Conservation (phyloP, 2,888 invertebrate species). For the Fissipunctia ypsillon region DNA sequence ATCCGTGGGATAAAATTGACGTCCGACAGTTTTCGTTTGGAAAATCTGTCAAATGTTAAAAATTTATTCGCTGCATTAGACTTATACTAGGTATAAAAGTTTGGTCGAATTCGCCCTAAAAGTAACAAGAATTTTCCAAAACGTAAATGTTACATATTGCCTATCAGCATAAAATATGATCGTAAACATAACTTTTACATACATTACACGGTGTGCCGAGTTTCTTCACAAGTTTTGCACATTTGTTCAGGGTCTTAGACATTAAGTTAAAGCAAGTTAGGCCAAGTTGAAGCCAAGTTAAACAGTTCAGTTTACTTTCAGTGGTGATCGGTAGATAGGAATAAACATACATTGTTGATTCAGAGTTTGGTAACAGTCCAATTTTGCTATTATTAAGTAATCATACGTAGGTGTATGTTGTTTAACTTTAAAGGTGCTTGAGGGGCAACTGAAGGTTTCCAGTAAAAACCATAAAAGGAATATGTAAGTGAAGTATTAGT, state of each 20-base stretch:
- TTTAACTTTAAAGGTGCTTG: background rate
- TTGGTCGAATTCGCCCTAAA: too few relatives aligned
- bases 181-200: constrained; percentile 51
- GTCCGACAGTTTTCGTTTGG: too few relatives aligned
- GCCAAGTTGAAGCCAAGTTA: constrained; percentile 60
- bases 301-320: constrained; percentile 59
- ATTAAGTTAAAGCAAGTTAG: constrained; percentile 64
- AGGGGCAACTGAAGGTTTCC: background rate
- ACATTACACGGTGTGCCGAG: constrained; percentile 56
- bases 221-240: constrained; percentile 68
- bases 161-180: constrained; percentile 40
- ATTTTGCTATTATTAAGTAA: constrained; percentile 26
- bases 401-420: background rate
- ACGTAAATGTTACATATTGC: constrained; percentile 19
- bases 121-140: background rate
- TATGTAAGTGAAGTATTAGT: too few relatives aligned
- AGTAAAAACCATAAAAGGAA: background rate
- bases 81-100: too few relatives aligned
- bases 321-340: constrained; percentile 53
- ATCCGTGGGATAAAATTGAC: too few relatives aligned
- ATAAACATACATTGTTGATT: constrained; percentile 56
- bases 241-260: constrained; percentile 70
- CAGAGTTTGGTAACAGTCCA: constrained; percentile 30
- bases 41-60: too few relatives aligned
- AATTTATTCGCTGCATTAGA: too few relatives aligned